Percentiles rank a stretch among this genome's conserved stretches.
Evolutionary conservation across 2,113 vertebrate genomes (phyloP).

Genomic region (Tor tambroides): DNA sequence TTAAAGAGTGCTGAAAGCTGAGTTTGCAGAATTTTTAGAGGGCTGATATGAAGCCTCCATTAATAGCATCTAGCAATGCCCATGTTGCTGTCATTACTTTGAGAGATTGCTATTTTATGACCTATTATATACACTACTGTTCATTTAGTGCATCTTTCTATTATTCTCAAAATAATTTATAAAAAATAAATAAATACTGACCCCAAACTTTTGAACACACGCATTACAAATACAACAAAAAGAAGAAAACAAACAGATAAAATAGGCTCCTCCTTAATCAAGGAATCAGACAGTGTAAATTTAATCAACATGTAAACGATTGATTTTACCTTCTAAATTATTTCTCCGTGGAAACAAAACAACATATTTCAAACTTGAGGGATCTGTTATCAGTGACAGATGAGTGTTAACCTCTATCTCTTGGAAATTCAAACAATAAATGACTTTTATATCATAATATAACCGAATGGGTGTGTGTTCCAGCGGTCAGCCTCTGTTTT

Average conservation of each 20-base stretch:
- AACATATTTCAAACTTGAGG: not conserved
- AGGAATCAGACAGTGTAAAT: not conserved
- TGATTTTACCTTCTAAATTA: not conserved
- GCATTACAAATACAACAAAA: not conserved
- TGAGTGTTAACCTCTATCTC: not conserved
- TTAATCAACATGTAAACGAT: not conserved
- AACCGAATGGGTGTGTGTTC: not conserved
- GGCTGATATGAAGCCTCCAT: not conserved
- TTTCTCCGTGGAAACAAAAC: not conserved
- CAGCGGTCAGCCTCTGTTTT: not conserved
- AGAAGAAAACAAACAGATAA: not conserved
- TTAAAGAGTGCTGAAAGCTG: not conserved
- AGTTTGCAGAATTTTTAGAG: not conserved
- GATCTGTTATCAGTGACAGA: constrained; percentile 6
- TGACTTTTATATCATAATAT: not conserved
- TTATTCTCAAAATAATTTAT: too few species aligned
- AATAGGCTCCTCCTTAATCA: not conserved
- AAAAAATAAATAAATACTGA: too few species aligned
- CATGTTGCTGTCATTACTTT: not conserved
- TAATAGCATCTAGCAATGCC: not conserved
- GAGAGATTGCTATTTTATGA: not conserved
- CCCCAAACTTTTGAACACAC: not conserved
- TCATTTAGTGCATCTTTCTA: not conserved
- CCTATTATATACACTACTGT: not conserved
- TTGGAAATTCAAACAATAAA: not conserved